Evolutionary conservation across 2,113 vertebrate genomes (phyloP).

Genomic region (Madoqua kirkii): DNA sequence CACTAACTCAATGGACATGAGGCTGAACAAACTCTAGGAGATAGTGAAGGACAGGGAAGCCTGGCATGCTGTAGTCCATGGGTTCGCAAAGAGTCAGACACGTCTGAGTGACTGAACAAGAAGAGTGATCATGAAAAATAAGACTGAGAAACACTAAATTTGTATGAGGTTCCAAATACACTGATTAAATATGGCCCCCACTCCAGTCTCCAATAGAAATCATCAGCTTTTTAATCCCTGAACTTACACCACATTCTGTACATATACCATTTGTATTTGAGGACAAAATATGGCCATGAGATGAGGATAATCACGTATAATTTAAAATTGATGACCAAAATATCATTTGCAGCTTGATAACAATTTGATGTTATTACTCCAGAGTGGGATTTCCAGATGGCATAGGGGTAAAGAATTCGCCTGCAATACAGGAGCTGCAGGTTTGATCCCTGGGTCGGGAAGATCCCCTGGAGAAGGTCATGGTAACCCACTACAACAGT

Average conservation of each 20-base stretch:
- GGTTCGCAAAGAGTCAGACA: neutral
- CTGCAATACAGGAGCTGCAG: neutral
- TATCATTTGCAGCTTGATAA: neutral
- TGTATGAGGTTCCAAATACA: neutral
- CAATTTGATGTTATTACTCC: neutral
- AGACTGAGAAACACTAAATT: neutral
- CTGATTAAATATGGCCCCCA: neutral
- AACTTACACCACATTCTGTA: neutral
- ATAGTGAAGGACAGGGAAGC: neutral
- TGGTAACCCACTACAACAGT: neutral
- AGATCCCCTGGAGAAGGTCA: neutral
- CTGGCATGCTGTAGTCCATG: neutral
- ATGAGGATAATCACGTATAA: neutral
- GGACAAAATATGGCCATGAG: neutral
- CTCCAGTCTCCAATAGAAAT: neutral
- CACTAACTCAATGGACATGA: neutral
- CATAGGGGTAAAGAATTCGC: neutral
- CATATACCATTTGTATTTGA: neutral
- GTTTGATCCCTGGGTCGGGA: neutral
- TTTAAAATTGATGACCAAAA: neutral
- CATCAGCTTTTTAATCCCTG: neutral
- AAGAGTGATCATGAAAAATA: neutral
- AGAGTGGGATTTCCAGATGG: neutral
- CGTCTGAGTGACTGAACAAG: neutral
- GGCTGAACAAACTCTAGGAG: neutral